A percentile compares a stretch with the other conserved stretches of the same genome.
These are phyloP conservation scores for Girardinichthys multiradiatus DNA, from an alignment of 2,113 vertebrate genomes.

Conservation along the genomic window DNA sequence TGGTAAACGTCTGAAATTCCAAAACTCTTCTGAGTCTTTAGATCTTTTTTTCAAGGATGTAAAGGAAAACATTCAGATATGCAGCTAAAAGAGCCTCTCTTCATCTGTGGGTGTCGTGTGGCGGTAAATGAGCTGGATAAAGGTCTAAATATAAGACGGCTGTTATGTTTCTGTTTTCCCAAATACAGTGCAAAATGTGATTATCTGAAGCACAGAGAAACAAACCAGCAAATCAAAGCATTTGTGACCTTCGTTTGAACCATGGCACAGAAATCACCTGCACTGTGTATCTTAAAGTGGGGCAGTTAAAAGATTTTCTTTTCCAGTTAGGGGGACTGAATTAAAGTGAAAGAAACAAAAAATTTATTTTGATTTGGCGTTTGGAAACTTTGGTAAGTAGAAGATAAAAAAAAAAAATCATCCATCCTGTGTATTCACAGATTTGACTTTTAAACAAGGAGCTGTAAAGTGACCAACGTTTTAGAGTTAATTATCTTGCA, in stretches of 20 bases:
- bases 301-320: constrained; percentile 8
- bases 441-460: not conserved
- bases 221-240: constrained; percentile 20
- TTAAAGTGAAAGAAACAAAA: constrained; percentile 4
- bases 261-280: constrained; percentile 14
- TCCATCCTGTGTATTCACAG: not conserved
- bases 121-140: constrained; percentile 52
- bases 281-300: constrained; percentile 4
- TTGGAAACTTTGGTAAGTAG: constrained; percentile 13
- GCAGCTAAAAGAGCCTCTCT: constrained; percentile 44
- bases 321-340: constrained; percentile 9
- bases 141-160: constrained; percentile 46
- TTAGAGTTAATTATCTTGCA: not conserved
- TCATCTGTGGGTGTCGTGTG: constrained; percentile 42
- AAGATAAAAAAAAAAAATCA: not conserved
- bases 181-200: constrained; percentile 15
- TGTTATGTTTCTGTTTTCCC: constrained; percentile 24
- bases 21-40: not conserved
- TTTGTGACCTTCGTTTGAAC: constrained; percentile 33
- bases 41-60: constrained; percentile 12
- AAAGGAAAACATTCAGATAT: constrained; percentile 26
- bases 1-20: not conserved
- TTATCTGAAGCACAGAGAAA: constrained; percentile 33
- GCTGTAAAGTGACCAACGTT: not conserved
- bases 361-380: constrained; percentile 18